Conservation (phyloP, 2,888 invertebrate species). For the Caenorhabditis doughertyi region DNA sequence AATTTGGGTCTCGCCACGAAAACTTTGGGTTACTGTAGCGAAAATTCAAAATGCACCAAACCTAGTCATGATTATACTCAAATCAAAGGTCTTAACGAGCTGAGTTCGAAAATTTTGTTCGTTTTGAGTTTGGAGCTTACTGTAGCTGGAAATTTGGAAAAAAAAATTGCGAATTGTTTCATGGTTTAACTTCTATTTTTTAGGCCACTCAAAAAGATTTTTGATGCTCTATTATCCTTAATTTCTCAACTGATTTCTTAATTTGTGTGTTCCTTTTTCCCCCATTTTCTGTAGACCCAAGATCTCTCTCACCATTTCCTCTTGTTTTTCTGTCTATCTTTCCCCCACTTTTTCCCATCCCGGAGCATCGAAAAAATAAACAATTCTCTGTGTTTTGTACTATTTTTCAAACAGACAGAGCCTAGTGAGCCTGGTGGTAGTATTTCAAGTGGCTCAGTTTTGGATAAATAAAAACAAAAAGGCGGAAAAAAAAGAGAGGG, state of each 20-base stretch:
- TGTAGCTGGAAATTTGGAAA: too few relatives aligned
- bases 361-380: constrained; percentile 7
- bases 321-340: constrained; percentile 7
- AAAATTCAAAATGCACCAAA: too few relatives aligned
- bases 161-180: too few relatives aligned
- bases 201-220: not conserved
- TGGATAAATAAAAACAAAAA: constrained; percentile 28
- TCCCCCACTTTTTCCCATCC: too few relatives aligned
- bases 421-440: not conserved
- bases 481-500: constrained; percentile 2
- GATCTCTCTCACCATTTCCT: constrained; percentile 12
- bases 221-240: not conserved
- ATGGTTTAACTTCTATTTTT: too few relatives aligned
- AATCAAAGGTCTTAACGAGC: too few relatives aligned
- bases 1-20: too few relatives aligned
- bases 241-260: not conserved
- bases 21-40: too few relatives aligned
- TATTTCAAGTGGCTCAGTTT: not conserved
- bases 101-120: too few relatives aligned
- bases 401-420: constrained; percentile 23
- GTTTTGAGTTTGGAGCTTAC: too few relatives aligned
- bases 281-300: not conserved
- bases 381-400: constrained; percentile 6
- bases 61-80: too few relatives aligned
- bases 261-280: not conserved